Evolutionary conservation across 2,888 invertebrate species (phyloP), one percentile per base, ranked within the genome.

Genomic region (Andrena bicolor): DNA sequence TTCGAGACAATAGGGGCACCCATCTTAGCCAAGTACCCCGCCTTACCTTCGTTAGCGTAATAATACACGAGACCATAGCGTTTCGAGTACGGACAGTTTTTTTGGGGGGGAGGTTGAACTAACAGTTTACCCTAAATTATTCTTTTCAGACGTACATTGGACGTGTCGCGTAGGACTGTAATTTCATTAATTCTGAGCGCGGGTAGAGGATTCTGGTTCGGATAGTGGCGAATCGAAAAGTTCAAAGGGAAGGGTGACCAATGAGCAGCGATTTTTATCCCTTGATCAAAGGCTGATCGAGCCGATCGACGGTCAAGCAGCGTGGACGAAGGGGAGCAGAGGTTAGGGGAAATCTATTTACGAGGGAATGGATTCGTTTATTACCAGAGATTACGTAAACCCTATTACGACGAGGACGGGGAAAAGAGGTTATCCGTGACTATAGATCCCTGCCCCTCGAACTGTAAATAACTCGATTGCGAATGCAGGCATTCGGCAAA

Each of bases 381-480:
- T 83, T 83, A 81, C 28, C 73, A 65, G 70, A 73, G 81, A 76
- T 83, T 83, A 83, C 73, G 76, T 73, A 76, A 83, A 83, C 70
- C 72, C 51, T 76, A 81, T 83, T 81, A 81, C 64, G 41, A 58
- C 8, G 41, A 68, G 58, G 72, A 58, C 60, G 64, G 65, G 51
- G 68, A 64, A 80, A 82, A 76, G 81, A 72, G 82, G 76, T 73
- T 77, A 73, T 73, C 82, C 76, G 16, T 63, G 64, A 77, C 82
- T 83, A 82, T 82, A 82, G 77, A 80, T 68, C 53, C 41, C 73
- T 83, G 73, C 70, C 66, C 65, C 56, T 10, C 73, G 76, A 76
- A 81, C 83, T 81, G 83, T 83, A 76, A 83, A 72, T 81, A 81
- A 81, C 73, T 83, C 60, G 76, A 83, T 76, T 76, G 81, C 82